A percentile compares a stretch with the other conserved stretches of the same genome.
These are phyloP conservation scores for Poecilia picta DNA, from an alignment of 2,797 vertebrate genomes.

Conservation along the genomic window DNA sequence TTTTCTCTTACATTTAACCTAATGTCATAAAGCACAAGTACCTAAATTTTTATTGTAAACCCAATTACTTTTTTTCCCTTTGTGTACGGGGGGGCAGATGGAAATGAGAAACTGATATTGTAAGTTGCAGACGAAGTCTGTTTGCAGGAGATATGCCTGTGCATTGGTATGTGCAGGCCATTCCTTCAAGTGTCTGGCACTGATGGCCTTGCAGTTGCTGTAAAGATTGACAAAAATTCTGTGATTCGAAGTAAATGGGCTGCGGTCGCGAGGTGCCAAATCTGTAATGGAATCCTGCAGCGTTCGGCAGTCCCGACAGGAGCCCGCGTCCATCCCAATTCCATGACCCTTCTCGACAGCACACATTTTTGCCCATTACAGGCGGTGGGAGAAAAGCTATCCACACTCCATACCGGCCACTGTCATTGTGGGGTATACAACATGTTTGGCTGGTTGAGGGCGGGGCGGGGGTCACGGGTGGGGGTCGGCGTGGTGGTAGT, in stretches of 20 bases:
- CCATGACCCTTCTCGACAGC: conserved; percentile 80
- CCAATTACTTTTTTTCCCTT: conserved; percentile 33
- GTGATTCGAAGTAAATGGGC: conserved; percentile 83
- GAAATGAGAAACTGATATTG: conserved; percentile 79
- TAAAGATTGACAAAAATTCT: conserved; percentile 81
- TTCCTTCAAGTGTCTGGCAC: conserved; percentile 76
- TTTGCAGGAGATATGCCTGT: conserved; percentile 77
- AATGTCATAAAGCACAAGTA: conserved; percentile 37
- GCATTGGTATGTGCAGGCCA: conserved; percentile 69
- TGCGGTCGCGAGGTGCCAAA: conserved; percentile 73
- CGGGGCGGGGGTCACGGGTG: conserved; percentile 17
- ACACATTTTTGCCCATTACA: conserved; percentile 82
- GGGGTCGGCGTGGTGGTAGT: conserved; percentile 1
- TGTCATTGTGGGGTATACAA: conserved; percentile 68
- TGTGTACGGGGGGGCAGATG: conserved; percentile 42
- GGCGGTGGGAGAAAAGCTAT: conserved; percentile 70
- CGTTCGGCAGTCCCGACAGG: conserved; percentile 77
- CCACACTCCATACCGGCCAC: conserved; percentile 63
- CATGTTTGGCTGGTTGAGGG: conserved; percentile 68
- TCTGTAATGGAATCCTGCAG: conserved; percentile 85
- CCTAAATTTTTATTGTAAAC: conserved; percentile 15
- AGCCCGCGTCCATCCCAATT: conserved; percentile 78
- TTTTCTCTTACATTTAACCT: conserved; percentile 36
- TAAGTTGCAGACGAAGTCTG: conserved; percentile 78
- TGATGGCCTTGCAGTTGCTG: conserved; percentile 76